Conservation (phyloP, 2,113 vertebrate species). For the Vanacampus margaritifer region DNA sequence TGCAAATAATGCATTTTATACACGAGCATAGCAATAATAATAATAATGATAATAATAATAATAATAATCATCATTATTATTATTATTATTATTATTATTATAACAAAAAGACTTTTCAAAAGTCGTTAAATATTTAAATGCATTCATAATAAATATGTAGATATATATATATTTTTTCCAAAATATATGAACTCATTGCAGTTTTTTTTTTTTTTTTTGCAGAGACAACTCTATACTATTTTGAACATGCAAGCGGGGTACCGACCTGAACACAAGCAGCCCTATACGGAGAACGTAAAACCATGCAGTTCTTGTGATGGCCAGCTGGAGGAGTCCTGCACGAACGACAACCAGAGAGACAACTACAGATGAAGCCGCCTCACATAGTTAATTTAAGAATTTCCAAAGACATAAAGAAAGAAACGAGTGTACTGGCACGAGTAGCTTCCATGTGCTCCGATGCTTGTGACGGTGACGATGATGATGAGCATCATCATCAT, state of each 20-base stretch:
- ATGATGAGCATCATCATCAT: not conserved
- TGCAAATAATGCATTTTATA: not conserved
- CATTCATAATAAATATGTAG: not conserved
- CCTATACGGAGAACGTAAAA: not conserved
- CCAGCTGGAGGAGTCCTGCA: conserved; percentile 70
- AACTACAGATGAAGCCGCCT: not conserved
- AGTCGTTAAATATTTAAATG: not conserved
- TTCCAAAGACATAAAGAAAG: not conserved
- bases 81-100: no score
- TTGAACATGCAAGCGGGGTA: not conserved
- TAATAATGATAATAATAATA: not conserved
- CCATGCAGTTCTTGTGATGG: conserved; percentile 52
- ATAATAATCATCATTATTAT: no score
- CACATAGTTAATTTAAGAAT: not conserved
- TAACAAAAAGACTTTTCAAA: not conserved
- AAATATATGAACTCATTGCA: no score
- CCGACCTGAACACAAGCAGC: not conserved
- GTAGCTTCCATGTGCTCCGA: no score
- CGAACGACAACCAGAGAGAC: not conserved
- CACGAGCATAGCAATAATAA: not conserved
- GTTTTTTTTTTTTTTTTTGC: no score
- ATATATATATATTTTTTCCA: not conserved
- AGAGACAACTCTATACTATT: no score
- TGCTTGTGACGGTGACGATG: no score
- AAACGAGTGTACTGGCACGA: not conserved